phyloP scores from a whole-genome alignment of 2,113 vertebrate genomes.

The Pygoscelis antarcticus region DNA sequence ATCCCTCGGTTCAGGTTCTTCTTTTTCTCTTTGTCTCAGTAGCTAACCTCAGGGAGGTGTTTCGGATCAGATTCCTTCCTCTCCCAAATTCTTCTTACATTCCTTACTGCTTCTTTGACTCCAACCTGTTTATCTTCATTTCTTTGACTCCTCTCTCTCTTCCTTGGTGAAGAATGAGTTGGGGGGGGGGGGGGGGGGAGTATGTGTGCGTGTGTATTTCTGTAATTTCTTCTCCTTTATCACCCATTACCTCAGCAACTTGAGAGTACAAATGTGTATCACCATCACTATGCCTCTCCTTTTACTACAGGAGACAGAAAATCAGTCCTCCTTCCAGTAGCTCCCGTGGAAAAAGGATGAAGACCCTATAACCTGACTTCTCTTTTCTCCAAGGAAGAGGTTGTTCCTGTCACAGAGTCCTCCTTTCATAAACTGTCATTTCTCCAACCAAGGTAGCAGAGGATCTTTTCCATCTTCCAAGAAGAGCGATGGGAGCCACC shows the following conservation, averaged over 20 bases:
- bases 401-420: not conserved
- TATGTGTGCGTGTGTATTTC: not conserved
- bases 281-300: not conserved
- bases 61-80: not conserved
- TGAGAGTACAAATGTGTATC: not conserved
- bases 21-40: not conserved
- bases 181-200: no score
- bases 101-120: not conserved
- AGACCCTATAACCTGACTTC: not conserved
- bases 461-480: not conserved
- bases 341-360: not conserved
- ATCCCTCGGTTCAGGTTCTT: not conserved
- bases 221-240: not conserved
- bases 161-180: no score
- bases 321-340: not conserved
- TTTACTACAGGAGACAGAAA: not conserved
- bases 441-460: not conserved
- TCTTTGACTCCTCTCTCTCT: not conserved
- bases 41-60: not conserved
- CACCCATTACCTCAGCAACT: not conserved
- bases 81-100: not conserved
- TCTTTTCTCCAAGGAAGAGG: not conserved
- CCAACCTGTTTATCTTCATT: not conserved
- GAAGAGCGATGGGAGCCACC: not conserved
- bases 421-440: not conserved